These are phyloP conservation scores for Caenorhabditis japonica DNA, from an alignment of 2,888 invertebrate species.

Conservation along the genomic window DNA sequence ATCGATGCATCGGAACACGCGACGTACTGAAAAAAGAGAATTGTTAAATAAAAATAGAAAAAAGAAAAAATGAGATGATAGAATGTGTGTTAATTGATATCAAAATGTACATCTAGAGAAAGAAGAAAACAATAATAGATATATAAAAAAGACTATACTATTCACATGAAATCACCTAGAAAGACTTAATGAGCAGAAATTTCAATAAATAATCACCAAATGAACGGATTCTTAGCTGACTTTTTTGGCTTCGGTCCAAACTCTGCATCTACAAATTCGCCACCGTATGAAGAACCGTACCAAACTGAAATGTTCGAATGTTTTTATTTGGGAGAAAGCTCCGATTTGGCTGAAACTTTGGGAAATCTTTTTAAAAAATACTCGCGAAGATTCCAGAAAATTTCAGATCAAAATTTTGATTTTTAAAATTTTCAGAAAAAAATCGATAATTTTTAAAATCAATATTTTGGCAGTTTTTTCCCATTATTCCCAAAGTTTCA, in stretches of 20 bases:
- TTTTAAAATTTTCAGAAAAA: too few relatives aligned
- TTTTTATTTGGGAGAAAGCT: background rate
- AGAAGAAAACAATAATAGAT: background rate
- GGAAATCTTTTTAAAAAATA: too few relatives aligned
- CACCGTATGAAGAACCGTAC: slow-evolving; percentile 27
- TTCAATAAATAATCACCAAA: slow-evolving; percentile 37
- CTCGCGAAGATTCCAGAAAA: background rate
- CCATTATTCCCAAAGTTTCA: too few relatives aligned
- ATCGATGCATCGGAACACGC: slow-evolving; percentile 10
- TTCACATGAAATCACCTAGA: background rate
- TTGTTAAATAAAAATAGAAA: background rate
- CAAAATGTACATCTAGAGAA: background rate
- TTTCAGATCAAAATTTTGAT: too few relatives aligned
- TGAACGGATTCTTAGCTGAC: slow-evolving; percentile 33
- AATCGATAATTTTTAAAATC: too few relatives aligned
- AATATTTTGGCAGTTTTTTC: background rate
- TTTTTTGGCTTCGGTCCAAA: slow-evolving; percentile 9
- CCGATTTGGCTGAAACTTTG: too few relatives aligned
- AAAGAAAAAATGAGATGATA: too few relatives aligned
- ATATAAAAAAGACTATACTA: too few relatives aligned
- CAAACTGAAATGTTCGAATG: slow-evolving; percentile 20
- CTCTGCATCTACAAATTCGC: slow-evolving; percentile 19
- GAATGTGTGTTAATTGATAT: too few relatives aligned
- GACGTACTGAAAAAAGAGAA: slow-evolving; percentile 25
- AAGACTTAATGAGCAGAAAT: too few relatives aligned